Percentiles rank a stretch among this genome's conserved stretches.
Evolutionary conservation across 2,797 vertebrate genomes (phyloP).

Genomic region (Ctenosaura bakeri): DNA sequence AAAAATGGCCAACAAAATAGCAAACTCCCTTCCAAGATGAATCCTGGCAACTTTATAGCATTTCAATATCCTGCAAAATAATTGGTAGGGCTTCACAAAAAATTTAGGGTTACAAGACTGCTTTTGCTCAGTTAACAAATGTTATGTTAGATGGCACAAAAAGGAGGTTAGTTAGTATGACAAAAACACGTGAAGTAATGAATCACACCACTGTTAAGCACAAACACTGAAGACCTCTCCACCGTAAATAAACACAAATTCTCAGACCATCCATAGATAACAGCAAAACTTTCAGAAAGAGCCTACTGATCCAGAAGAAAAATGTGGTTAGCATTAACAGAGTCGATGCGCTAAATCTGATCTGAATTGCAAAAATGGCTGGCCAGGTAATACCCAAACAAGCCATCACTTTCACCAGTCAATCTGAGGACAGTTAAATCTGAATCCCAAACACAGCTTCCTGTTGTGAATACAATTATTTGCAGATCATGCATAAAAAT

Average conservation of each 20-base stretch:
- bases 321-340: not conserved
- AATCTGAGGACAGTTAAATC: slow-evolving; percentile 8
- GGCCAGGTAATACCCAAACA: not conserved
- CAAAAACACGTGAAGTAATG: slow-evolving; percentile 8
- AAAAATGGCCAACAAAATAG: not conserved
- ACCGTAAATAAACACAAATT: not conserved
- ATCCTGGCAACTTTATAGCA: not conserved
- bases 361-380: not conserved
- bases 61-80: not conserved
- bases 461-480: slow-evolving; percentile 7
- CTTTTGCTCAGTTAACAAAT: not conserved
- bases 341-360: not conserved
- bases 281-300: not conserved
- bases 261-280: not conserved
- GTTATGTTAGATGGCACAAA: not conserved
- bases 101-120: not conserved
- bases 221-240: not conserved
- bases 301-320: not conserved
- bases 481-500: not conserved
- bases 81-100: not conserved
- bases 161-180: not conserved
- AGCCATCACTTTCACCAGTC: not conserved
- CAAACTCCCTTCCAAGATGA: not conserved
- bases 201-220: not conserved
- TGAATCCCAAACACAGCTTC: not conserved